phyloP scores from a whole-genome alignment of 2,797 vertebrate genomes.

The Myotis findleyi region DNA sequence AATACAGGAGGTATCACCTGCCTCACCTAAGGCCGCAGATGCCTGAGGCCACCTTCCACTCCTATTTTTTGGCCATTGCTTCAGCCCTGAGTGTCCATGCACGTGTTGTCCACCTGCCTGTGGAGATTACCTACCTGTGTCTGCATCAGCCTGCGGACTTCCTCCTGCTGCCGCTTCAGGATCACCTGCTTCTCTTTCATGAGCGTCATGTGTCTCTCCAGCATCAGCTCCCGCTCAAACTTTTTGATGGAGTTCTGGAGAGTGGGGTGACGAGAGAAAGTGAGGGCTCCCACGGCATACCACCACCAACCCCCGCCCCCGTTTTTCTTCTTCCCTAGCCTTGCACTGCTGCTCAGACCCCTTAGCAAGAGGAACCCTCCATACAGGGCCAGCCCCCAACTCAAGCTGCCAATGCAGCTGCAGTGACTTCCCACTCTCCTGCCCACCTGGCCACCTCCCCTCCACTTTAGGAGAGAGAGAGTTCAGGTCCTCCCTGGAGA shows the following conservation, averaged over 20 bases:
- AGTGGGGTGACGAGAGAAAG: neutral
- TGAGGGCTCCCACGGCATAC: accelerated
- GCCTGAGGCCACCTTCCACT: neutral
- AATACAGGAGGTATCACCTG: neutral
- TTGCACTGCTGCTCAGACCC: neutral
- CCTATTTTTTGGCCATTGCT: neutral
- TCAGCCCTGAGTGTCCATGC: neutral
- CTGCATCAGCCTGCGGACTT: constrained; percentile 40
- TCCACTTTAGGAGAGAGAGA: accelerated
- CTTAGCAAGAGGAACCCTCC: neutral
- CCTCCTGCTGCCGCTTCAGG: constrained; percentile 72
- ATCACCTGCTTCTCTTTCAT: constrained; percentile 80
- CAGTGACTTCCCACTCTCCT: neutral
- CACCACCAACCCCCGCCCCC: accelerated
- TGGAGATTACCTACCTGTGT: constrained; percentile 49
- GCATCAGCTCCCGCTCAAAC: constrained; percentile 66
- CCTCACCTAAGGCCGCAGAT: neutral
- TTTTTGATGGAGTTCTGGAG: constrained; percentile 74
- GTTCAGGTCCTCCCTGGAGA: neutral
- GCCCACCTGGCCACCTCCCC: neutral
- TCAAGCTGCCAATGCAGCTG: neutral
- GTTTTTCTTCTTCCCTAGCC: neutral
- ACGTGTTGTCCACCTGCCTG: too few species aligned
- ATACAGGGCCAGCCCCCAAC: neutral
- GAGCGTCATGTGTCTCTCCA: neutral